Conservation (phyloP, 2,113 vertebrate species). For the Catharus fuscescens region DNA sequence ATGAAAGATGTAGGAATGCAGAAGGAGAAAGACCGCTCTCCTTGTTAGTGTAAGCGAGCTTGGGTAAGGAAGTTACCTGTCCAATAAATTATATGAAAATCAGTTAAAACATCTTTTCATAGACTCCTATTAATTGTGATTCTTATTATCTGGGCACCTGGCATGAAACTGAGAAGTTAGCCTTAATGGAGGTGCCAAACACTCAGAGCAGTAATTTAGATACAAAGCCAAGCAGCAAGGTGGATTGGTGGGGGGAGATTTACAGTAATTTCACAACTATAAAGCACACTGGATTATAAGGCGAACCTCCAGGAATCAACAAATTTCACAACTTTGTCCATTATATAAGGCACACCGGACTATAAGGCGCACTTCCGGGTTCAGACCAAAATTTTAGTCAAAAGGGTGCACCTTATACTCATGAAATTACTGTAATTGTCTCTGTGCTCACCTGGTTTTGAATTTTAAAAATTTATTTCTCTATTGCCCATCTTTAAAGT, state of each 20-base stretch:
- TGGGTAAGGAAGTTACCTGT: not conserved
- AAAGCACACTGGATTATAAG: too few relatives aligned
- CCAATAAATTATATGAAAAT: not conserved
- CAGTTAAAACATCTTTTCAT: not conserved
- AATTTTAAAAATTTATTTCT: not conserved
- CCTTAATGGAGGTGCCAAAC: not conserved
- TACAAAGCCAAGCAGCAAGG: not conserved
- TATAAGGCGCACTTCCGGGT: too few relatives aligned
- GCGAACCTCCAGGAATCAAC: too few relatives aligned
- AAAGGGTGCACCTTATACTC: too few relatives aligned
- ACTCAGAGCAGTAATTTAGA: not conserved
- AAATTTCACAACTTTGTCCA: too few relatives aligned
- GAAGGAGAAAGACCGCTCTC: not conserved
- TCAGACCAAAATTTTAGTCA: too few relatives aligned
- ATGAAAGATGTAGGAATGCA: not conserved
- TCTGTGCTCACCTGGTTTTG: not conserved
- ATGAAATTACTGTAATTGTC: not conserved
- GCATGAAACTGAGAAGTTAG: not conserved
- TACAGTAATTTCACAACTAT: not conserved
- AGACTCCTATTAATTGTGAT: not conserved
- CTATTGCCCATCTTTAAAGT: not conserved
- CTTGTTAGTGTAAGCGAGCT: not conserved
- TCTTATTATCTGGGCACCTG: not conserved
- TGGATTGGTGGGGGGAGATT: accelerated
- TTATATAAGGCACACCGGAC: too few relatives aligned